phyloP scores from a whole-genome alignment of 2,797 vertebrate genomes.

The Xiphophorus birchmanni region DNA sequence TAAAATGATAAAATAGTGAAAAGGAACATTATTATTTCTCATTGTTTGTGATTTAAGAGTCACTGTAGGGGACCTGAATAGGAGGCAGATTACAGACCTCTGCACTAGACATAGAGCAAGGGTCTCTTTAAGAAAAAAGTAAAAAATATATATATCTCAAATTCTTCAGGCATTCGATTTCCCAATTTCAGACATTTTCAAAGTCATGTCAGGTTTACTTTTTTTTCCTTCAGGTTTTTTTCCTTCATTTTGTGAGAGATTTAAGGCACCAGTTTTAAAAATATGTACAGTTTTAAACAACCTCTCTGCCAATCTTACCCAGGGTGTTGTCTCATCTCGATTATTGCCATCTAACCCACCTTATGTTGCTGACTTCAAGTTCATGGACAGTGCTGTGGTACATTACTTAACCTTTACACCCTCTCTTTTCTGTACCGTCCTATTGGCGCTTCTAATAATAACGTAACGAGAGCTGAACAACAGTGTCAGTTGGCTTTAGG shows the following conservation, averaged over 20 bases:
- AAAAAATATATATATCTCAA: background rate
- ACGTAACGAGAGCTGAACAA: constrained; percentile 9
- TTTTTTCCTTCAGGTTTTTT: no score
- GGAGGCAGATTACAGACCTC: background rate
- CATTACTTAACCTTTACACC: constrained; percentile 17
- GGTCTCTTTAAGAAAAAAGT: background rate
- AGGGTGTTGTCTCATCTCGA: background rate
- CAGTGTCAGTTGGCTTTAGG: background rate
- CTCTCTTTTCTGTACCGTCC: constrained; percentile 8
- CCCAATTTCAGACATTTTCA: background rate
- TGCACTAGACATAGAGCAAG: background rate
- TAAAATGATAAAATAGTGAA: no score
- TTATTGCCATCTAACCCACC: background rate
- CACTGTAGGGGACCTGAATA: background rate
- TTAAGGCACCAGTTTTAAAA: background rate
- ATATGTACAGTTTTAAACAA: background rate
- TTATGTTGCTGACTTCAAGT: constrained; percentile 10
- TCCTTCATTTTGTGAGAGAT: background rate
- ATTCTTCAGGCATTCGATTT: background rate
- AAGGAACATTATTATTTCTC: background rate
- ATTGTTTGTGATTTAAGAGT: background rate
- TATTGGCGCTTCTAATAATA: constrained; percentile 23
- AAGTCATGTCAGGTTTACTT: background rate
- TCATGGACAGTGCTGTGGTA: constrained; percentile 2
- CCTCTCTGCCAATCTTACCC: background rate